Evolutionary conservation across 2,797 vertebrate species (phyloP).

Genomic region (Somateria mollissima): DNA sequence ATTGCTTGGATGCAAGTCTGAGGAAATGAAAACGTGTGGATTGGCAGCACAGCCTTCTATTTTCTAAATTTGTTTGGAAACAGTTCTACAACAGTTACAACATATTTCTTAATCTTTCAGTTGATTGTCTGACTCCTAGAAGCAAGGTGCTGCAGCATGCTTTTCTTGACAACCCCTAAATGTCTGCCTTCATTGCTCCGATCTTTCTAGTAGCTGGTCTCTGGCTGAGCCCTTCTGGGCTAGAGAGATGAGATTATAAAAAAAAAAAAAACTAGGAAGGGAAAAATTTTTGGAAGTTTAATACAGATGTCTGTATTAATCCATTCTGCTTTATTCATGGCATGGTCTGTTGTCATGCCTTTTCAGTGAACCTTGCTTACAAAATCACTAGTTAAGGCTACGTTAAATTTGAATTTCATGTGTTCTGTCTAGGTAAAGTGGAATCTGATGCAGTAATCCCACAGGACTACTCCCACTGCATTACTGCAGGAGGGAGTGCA

Average conservation of each 20-base stretch:
- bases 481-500: not conserved
- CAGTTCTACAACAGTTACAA: not conserved
- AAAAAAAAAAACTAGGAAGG: not conserved
- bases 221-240: not conserved
- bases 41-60: not conserved
- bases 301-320: not conserved
- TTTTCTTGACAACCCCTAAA: not conserved
- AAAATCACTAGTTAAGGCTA: rapidly evolving
- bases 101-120: not conserved
- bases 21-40: not conserved
- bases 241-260: not conserved
- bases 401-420: not conserved
- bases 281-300: not conserved
- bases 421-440: not conserved
- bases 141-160: not conserved
- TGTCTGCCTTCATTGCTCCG: not conserved
- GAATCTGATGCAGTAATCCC: not conserved
- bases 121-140: not conserved
- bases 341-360: not conserved
- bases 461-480: no score
- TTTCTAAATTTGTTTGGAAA: not conserved
- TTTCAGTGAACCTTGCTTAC: not conserved
- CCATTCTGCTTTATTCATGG: rapidly evolving
- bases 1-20: not conserved
- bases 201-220: not conserved